Base-by-base conservation (phyloP, 2,113 vertebrate species). In the Bufo gargarizans region DNA sequence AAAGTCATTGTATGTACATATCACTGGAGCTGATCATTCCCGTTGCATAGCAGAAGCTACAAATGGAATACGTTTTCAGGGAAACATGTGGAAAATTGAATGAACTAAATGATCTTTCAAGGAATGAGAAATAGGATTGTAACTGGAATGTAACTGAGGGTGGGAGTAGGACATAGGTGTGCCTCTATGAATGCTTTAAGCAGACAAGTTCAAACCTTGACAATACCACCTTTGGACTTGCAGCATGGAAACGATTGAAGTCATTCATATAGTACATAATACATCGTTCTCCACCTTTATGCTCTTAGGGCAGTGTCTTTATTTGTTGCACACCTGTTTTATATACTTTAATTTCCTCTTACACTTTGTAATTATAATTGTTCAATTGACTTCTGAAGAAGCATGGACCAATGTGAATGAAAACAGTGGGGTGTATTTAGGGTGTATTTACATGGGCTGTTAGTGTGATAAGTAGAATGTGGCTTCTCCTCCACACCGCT, bases 171-270 rank as follows among this genome's bases (percentile, higher is more conserved):
- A 76, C 50, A 8, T 50, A 47, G 45, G 72, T 50, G 45, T 50
- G 72, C 45, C 47, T 22, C 45, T 20, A 4, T 3, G 12, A 47
- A 74, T 19, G 43, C 71, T 74, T 49, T 74, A 47, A 47, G 43
- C 14, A 74, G 33, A 50, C 72, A 76, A 76, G 72, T 76, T 19
- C 72, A 76, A 50, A 76, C 72, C 14, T 49, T 74, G 71, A 49
- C 45, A 74, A 9, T 74, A 8, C 16, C 45, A 74, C 71, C 72
- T 76, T 74, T 76, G 72, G 72, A 76, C 72, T 47, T 76, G 17
- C 72, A 49, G 47, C 72, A 19, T 19, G 47, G 17, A 19, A 76
- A 50, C 3, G 47, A 19, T 4, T 50, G 17, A 20, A 45, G 7
- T 9, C 45, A 72, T 50, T 76, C 17, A 76, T 76, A 20, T 3